Percentiles rank a stretch among this genome's conserved stretches.
phyloP scores from a whole-genome alignment of 2,113 vertebrate genomes.

The Ctenodactylus gundi region DNA sequence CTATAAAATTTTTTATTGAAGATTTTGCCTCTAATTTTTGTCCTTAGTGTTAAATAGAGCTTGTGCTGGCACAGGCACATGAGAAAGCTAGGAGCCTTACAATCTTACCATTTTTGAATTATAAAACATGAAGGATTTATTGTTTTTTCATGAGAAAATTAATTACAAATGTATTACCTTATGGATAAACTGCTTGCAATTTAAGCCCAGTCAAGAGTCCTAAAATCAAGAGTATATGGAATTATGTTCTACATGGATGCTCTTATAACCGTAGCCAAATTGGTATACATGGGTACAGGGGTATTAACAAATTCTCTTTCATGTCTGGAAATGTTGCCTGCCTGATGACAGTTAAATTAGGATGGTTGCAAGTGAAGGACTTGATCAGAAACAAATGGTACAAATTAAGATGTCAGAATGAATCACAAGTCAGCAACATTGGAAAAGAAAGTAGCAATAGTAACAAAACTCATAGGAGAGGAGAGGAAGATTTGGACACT shows the following conservation, averaged over 20 bases:
- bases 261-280: background rate
- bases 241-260: accelerated
- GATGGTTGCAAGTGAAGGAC: background rate
- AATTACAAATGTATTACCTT: background rate
- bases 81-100: background rate
- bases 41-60: too few species aligned
- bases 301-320: too few species aligned
- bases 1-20: background rate
- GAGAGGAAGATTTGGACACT: too few species aligned
- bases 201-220: background rate
- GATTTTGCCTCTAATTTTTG: background rate
- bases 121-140: background rate
- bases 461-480: accelerated
- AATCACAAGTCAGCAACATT: background rate
- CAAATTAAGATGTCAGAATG: background rate
- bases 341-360: background rate
- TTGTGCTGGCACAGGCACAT: background rate
- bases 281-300: accelerated
- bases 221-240: background rate
- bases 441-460: too few species aligned
- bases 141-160: background rate
- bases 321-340: background rate
- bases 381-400: background rate
- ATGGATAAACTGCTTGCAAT: background rate
- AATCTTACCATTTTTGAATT: background rate